phyloP scores from a whole-genome alignment of 2,888 invertebrate species.

The Drosophila kambysellisi region DNA sequence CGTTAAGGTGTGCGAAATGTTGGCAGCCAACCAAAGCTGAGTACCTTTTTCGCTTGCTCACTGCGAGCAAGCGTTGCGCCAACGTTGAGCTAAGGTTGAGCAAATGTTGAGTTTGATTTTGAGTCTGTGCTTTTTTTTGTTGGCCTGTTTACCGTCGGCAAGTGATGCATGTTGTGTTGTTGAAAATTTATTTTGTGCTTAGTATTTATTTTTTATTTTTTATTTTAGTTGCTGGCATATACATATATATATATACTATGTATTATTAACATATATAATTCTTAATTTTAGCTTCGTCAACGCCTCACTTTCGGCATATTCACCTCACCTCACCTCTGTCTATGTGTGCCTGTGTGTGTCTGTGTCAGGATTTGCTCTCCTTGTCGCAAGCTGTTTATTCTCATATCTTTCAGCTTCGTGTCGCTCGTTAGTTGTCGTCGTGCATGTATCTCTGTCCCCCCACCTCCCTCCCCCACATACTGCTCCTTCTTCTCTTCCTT shows the following conservation, averaged over 20 bases:
- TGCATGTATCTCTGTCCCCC: slow-evolving; percentile 30
- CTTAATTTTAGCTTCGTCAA: slow-evolving; percentile 36
- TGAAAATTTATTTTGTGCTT: slow-evolving; percentile 3
- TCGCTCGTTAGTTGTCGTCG: slow-evolving; percentile 73
- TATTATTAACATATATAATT: slow-evolving; percentile 1
- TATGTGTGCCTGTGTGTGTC: slow-evolving; percentile 30
- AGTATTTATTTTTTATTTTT: slow-evolving; percentile 8
- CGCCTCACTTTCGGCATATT: slow-evolving; percentile 67
- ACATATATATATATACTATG: neutral
- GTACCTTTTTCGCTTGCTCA: slow-evolving; percentile 75
- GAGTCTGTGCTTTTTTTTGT: slow-evolving; percentile 10
- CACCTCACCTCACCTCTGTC: slow-evolving; percentile 59
- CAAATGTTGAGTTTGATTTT: slow-evolving; percentile 14
- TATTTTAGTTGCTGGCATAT: slow-evolving; percentile 2
- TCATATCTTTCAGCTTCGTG: slow-evolving; percentile 47
- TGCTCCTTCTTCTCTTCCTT: slow-evolving; percentile 13
- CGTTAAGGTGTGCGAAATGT: slow-evolving; percentile 84
- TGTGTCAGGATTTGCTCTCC: slow-evolving; percentile 41
- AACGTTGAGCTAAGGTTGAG: slow-evolving; percentile 10
- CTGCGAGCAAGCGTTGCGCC: slow-evolving; percentile 10
- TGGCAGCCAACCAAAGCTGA: slow-evolving; percentile 84
- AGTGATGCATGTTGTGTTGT: slow-evolving; percentile 47
- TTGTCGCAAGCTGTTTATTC: slow-evolving; percentile 40
- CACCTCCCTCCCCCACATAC: slow-evolving; percentile 17
- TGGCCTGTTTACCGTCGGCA: slow-evolving; percentile 74